Percentiles rank a stretch among this genome's conserved stretches.
Evolutionary conservation across 1,140 invertebrate species (phyloP).

Genomic region (Zaprionus vittiger): DNA sequence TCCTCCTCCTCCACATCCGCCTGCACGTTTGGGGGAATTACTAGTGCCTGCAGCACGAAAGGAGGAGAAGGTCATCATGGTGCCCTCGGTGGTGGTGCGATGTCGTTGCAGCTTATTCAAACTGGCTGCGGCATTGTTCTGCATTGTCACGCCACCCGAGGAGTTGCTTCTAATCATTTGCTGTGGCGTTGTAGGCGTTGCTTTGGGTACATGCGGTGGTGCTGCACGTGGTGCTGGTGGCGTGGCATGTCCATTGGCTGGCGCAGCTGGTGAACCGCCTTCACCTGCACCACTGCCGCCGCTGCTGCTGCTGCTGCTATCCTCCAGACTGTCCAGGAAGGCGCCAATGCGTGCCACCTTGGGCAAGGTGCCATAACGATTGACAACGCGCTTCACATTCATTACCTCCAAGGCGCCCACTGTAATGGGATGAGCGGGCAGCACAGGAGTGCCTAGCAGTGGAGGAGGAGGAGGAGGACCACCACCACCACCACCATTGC

Average conservation of each 20-base stretch:
- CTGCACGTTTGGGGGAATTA: conserved; percentile 86
- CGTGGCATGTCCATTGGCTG: conserved; percentile 66
- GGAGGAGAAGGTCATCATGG: conserved; percentile 85
- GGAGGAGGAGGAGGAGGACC: too few species aligned
- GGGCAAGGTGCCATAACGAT: conserved; percentile 97
- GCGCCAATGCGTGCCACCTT: conserved; percentile 98
- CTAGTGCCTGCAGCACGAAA: conserved; percentile 78
- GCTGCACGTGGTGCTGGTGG: conserved; percentile 36
- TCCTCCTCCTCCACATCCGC: conserved; percentile 78
- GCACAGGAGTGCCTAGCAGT: conserved; percentile 13
- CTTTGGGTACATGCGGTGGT: conserved; percentile 33
- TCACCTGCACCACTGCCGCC: conserved; percentile 22
- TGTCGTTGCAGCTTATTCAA: conserved; percentile 85
- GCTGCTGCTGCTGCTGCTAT: conserved; percentile 41
- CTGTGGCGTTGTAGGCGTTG: conserved; percentile 53
- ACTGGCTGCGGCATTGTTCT: conserved; percentile 85
- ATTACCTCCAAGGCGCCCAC: conserved; percentile 97
- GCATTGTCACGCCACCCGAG: conserved; percentile 90
- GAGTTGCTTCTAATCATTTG: conserved; percentile 95
- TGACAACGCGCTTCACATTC: conserved; percentile 98
- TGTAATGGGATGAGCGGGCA: conserved; percentile 79
- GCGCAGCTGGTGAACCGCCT: neutral
- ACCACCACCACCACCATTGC: conserved; percentile 2
- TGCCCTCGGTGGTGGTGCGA: conserved; percentile 84
- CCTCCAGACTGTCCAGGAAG: conserved; percentile 95